Conservation (phyloP, 2,797 vertebrate genomes). For the Sternotherus odoratus region DNA sequence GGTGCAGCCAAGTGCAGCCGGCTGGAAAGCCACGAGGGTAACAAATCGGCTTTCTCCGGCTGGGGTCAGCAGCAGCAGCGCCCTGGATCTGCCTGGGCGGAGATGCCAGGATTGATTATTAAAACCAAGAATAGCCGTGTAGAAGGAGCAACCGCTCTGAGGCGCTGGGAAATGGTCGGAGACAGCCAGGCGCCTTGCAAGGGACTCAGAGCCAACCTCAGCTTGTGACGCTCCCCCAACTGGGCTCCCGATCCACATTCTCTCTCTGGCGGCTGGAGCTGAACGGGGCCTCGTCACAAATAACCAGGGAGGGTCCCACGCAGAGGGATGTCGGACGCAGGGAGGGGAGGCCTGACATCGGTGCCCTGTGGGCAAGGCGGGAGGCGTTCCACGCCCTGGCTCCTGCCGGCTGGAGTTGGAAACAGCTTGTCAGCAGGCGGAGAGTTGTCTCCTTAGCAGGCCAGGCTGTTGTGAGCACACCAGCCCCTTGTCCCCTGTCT, state of each 20-base stretch:
- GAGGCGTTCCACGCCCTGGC: not conserved
- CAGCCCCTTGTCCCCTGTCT: not conserved
- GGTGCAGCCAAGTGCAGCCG: not conserved
- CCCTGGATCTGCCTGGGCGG: not conserved
- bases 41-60: not conserved
- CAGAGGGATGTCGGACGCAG: not conserved
- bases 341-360: not conserved
- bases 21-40: not conserved
- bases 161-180: not conserved
- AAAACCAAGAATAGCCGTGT: not conserved
- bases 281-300: not conserved
- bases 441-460: not conserved
- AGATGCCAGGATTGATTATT: not conserved
- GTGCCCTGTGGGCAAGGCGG: not conserved
- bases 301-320: not conserved
- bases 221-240: not conserved
- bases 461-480: not conserved
- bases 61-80: not conserved
- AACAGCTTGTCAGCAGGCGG: not conserved
- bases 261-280: not conserved
- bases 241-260: not conserved
- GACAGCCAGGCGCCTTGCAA: not conserved
- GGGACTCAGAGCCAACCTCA: not conserved
- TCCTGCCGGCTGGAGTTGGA: not conserved
- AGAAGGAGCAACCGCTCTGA: not conserved